Base-by-base conservation (phyloP, 2,113 vertebrate genomes). In the Ochotona curzoniae region DNA sequence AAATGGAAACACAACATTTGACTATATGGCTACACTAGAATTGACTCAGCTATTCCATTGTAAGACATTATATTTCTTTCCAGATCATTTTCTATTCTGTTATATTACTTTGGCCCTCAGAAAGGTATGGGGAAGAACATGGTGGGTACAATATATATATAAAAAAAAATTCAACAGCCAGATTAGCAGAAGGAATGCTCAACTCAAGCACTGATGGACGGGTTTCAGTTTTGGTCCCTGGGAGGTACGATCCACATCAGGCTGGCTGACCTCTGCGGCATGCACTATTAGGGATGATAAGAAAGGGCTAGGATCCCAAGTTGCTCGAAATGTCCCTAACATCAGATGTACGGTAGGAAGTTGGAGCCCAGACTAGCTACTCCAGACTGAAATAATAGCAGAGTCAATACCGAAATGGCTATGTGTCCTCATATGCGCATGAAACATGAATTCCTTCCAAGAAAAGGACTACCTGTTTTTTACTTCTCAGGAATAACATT, bases 151-250 rank as follows among this genome's bases (percentile, higher is more conserved):
- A 71, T 44, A 44, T 44, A n/a, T n/a, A n/a, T 30, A 35, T 89
- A 94, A 96, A 97, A 96, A 51, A 47, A 44, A n/a, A 89, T 91
- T 71, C 87, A 60, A 9, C n/a, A 78, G 87, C 93, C 84, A 71
- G 57, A 87, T 23, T 87, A 91, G 89, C 84, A 94, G 84, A 76
- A 47, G 4, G 1, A 69, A 74, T 4, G 30, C 38, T 80, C 79
- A 10, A 10, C 79, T 75, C 83, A 32, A 8, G 7, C 0, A 0
- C 28, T 13, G n/a, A 61, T 9, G 0, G 0, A 66, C 7, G 0
- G 1, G 2, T 6, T 30, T 78, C 64, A 90, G 90, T n/a, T 93
- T 57, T 10, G 57, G 81, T 35, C 81, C 78, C 14, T 63, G 35
- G 18, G 25, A 83, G 17, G 28, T 12, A 8, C 0, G 66, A 25